phyloP scores from a whole-genome alignment of 2,113 vertebrate genomes.

The Phylloscopus trochilus region DNA sequence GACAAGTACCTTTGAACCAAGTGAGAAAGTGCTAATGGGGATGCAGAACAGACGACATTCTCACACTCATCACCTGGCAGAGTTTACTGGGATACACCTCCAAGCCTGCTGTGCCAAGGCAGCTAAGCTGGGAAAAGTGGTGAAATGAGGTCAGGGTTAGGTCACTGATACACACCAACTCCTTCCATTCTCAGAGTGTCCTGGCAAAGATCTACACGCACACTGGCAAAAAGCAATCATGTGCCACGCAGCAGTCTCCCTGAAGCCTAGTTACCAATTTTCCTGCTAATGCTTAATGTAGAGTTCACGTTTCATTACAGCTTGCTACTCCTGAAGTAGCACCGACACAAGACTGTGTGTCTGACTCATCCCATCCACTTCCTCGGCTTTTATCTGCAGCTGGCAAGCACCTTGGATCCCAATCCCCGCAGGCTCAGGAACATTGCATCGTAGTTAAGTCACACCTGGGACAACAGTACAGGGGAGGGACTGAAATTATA shows the following conservation, averaged over 20 bases:
- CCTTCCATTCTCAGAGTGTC: not conserved
- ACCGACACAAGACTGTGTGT: not conserved
- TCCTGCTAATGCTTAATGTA: not conserved
- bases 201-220: not conserved
- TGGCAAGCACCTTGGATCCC: not conserved
- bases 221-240: not conserved
- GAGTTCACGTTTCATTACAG: not conserved
- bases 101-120: not conserved
- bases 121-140: not conserved
- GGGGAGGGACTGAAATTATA: not conserved
- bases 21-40: not conserved
- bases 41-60: not conserved
- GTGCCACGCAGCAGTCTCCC: not conserved
- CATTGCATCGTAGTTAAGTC: accelerated
- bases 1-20: not conserved
- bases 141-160: not conserved
- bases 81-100: not conserved
- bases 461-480: not conserved
- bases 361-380: not conserved
- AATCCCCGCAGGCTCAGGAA: not conserved
- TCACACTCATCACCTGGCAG: not conserved
- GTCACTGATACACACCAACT: not conserved
- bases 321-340: not conserved
- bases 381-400: not conserved
- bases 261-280: not conserved